Conservation (phyloP, 2,113 vertebrate species). For the Myrmecobius fasciatus region DNA sequence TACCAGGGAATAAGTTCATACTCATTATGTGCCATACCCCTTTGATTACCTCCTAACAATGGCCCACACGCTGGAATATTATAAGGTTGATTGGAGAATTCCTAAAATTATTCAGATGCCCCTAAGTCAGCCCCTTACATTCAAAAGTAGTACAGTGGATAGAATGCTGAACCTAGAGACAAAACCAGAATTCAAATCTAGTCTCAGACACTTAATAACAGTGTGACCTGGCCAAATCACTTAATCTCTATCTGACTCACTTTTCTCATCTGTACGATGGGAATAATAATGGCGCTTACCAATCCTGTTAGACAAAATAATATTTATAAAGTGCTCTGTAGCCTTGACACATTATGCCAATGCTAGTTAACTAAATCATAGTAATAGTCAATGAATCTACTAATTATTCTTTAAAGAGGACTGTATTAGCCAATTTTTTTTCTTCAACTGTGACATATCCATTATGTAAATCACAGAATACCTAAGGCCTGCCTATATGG, state of each 20-base stretch:
- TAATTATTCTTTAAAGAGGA: neutral
- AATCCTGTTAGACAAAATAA: constrained; percentile 1
- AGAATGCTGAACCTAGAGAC: neutral
- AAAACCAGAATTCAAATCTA: neutral
- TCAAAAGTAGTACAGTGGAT: neutral
- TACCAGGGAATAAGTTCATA: neutral
- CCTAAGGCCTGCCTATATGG: neutral
- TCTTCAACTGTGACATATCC: neutral
- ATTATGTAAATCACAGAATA: neutral
- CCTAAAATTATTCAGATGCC: neutral
- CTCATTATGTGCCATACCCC: neutral
- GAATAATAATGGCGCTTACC: neutral
- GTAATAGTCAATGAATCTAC: constrained; percentile 13
- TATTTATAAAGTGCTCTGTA: neutral
- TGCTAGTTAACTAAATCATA: neutral
- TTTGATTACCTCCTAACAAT: neutral
- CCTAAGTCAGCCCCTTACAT: neutral
- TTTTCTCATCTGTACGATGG: neutral
- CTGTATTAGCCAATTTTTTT: neutral
- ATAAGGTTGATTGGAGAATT: neutral
- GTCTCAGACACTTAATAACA: neutral
- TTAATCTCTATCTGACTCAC: neutral
- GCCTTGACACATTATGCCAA: neutral
- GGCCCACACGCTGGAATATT: neutral
- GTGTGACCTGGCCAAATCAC: neutral